Evolutionary conservation across 1,140 invertebrate genomes (phyloP).

Genomic region (Chlorops oryzae): DNA sequence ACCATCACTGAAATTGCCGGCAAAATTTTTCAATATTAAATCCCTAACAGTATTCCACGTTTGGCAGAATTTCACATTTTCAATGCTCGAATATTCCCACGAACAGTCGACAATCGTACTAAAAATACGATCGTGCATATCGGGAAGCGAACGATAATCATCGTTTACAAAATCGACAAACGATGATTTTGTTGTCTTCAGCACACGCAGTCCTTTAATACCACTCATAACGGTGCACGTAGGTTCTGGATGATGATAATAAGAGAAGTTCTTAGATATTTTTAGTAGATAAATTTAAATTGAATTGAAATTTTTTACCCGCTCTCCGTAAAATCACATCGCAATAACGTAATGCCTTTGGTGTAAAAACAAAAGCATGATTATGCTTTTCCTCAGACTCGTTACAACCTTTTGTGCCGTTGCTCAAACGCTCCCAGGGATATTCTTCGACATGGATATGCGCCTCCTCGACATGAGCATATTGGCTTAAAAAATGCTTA

Average conservation of each 20-base stretch:
- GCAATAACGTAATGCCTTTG: slow-evolving; percentile 57
- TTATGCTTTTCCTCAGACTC: slow-evolving; percentile 51
- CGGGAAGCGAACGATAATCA: slow-evolving; percentile 65
- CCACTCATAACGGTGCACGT: slow-evolving; percentile 57
- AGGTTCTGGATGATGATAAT: slow-evolving; percentile 25
- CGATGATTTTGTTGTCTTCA: slow-evolving; percentile 71
- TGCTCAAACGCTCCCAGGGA: slow-evolving; percentile 64
- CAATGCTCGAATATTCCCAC: slow-evolving; percentile 62
- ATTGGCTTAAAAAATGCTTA: slow-evolving; percentile 65
- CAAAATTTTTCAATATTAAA: slow-evolving; percentile 65
- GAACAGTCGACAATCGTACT: slow-evolving; percentile 65
- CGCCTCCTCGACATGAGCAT: slow-evolving; percentile 62
- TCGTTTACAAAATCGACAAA: slow-evolving; percentile 72
- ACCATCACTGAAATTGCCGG: slow-evolving; percentile 61
- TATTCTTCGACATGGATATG: slow-evolving; percentile 63
- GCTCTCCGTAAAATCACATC: slow-evolving; percentile 58
- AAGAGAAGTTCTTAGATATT: neutral
- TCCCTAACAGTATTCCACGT: slow-evolving; percentile 62
- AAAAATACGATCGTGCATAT: slow-evolving; percentile 65
- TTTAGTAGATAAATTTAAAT: neutral
- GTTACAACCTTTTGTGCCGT: slow-evolving; percentile 33
- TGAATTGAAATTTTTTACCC: slow-evolving; percentile 55
- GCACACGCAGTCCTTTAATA: slow-evolving; percentile 59
- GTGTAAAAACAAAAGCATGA: slow-evolving; percentile 66
- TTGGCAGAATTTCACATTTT: slow-evolving; percentile 59